Evolutionary conservation across 2,888 invertebrate species (phyloP).

Genomic region (Andrena haemorrhoa): DNA sequence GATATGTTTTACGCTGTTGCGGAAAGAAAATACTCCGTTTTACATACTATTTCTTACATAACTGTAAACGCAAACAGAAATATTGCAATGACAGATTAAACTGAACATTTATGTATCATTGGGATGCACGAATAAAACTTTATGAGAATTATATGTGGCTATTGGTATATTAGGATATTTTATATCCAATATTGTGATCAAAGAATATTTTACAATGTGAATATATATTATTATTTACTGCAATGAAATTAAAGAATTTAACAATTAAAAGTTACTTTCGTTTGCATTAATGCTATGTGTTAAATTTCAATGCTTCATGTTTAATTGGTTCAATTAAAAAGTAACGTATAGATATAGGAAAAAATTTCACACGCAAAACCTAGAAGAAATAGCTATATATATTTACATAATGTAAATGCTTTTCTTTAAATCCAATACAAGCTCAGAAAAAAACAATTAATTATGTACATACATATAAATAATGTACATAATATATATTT

Average conservation of each 20-base stretch:
- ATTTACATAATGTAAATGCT: conserved; percentile 39
- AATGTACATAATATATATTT: conserved; percentile 38
- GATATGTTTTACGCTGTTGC: conserved; percentile 4
- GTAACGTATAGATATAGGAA: conserved; percentile 23
- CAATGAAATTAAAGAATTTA: conserved; percentile 9
- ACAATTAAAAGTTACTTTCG: conserved; percentile 3
- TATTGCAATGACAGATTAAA: conserved; percentile 18
- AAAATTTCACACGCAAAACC: conserved; percentile 23
- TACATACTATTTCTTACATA: background rate
- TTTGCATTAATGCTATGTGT: conserved; percentile 1
- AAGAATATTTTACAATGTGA: conserved; percentile 48
- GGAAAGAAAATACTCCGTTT: background rate
- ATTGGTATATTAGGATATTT: conserved; percentile 39
- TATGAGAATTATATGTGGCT: conserved; percentile 49
- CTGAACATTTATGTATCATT: conserved; percentile 22
- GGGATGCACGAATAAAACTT: conserved; percentile 47
- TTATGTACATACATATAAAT: conserved; percentile 30
- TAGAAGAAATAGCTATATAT: conserved; percentile 18
- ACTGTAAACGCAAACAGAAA: conserved; percentile 28
- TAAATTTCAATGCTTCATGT: conserved; percentile 21
- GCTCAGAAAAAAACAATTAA: conserved; percentile 11
- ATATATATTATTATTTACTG: conserved; percentile 16
- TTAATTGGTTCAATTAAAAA: conserved; percentile 11
- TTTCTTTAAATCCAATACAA: conserved; percentile 24
- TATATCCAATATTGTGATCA: conserved; percentile 17